Evolutionary conservation across 2,888 invertebrate genomes (phyloP), one percentile per base, ranked within the genome.

Genomic region (Caenorhabditis sulstoni): DNA sequence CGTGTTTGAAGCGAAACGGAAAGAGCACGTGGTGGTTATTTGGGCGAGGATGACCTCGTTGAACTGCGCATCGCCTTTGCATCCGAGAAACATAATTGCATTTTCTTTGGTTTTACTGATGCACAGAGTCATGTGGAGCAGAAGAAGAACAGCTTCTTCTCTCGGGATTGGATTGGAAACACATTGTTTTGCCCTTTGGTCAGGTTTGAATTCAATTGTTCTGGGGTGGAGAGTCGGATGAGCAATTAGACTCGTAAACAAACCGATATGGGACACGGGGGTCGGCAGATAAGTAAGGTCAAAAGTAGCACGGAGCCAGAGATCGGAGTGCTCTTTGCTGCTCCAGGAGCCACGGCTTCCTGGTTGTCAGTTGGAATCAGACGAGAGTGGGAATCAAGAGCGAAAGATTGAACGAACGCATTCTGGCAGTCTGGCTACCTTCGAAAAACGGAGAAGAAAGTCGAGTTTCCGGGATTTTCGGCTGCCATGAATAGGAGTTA

Each of bases 171-270:
- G 50, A 50, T 20, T 50, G 23, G 12, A 8, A 9, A 9, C 20
- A 47, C 18, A 8, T 47, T 47, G 20, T 47, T 47, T 14, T 9
- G 47, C 47, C 47, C 47, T 47, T 47, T 47, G 47, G 47, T 47
- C 47, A 53, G 8, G 50, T 22, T 22, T 20, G 52, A 52, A 52
- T 52, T 52, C 52, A 52, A 52, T 52, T 52, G 23, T 29, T 11
- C 11, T 41, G 41, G n/a, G 41, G 41, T 41, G 41, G 41, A 29
- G 41, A 41, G 41, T 41, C 41, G 11, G 50, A 61, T 53, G 70
- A 70, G 52, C 64, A 65, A 74, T 74, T 59, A 65, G 55, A 20
- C 41, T 55, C 47, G 70, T 71, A 61, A 62, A 61, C 58, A 68
- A 41, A 59, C 22, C 52, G 20, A 44, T 47, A 44, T 47, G 41